Evolutionary conservation across 2,797 vertebrate genomes (phyloP).

Genomic region (Manis pentadactyla): DNA sequence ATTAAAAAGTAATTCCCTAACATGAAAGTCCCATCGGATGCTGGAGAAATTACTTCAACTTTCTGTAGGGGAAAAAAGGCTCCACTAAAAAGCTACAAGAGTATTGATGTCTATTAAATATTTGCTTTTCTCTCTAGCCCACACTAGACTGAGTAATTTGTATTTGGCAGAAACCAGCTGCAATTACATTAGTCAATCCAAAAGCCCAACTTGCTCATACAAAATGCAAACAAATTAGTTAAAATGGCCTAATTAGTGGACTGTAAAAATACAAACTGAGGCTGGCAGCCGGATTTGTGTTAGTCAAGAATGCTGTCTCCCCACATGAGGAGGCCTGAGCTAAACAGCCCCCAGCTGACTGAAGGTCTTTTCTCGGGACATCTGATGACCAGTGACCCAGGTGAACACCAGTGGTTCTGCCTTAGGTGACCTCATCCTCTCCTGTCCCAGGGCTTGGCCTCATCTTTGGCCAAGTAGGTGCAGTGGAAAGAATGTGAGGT

Average conservation of each 20-base stretch:
- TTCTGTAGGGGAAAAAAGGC: slow-evolving; percentile 81
- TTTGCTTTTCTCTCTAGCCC: slow-evolving; percentile 91
- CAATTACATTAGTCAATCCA: slow-evolving; percentile 92
- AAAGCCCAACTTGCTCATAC: slow-evolving; percentile 92
- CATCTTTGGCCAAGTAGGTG: background rate
- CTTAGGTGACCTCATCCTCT: background rate
- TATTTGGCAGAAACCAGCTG: slow-evolving; percentile 90
- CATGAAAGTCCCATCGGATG: slow-evolving; percentile 88
- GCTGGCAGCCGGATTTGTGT: slow-evolving; percentile 87
- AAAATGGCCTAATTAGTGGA: slow-evolving; percentile 92
- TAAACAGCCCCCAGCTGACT: background rate
- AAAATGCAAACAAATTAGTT: slow-evolving; percentile 94
- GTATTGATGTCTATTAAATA: slow-evolving; percentile 93
- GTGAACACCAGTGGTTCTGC: background rate
- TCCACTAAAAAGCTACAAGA: slow-evolving; percentile 87
- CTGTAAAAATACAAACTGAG: slow-evolving; percentile 91
- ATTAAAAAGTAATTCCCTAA: slow-evolving; percentile 89
- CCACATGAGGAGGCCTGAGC: background rate
- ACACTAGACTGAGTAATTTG: slow-evolving; percentile 91
- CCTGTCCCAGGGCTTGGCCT: background rate
- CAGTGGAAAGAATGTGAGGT: background rate
- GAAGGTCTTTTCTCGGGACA: background rate
- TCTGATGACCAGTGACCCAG: background rate
- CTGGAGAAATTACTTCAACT: slow-evolving; percentile 89
- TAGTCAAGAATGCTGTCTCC: slow-evolving; percentile 82